These are phyloP conservation scores for Drosophila asahinai DNA, from an alignment of 1,140 invertebrate species.

Conservation along the genomic window DNA sequence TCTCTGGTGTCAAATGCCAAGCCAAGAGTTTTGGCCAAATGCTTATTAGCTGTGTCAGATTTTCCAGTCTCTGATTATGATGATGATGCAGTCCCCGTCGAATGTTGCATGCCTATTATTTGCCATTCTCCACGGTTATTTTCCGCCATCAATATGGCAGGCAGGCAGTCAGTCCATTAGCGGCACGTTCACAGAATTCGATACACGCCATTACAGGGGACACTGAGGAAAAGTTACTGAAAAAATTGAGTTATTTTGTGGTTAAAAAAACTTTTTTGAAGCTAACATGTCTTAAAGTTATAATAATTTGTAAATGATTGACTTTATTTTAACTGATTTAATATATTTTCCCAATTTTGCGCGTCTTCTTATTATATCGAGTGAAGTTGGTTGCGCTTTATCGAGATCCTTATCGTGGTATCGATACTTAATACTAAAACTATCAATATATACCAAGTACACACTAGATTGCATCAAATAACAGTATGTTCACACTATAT, in stretches of 20 bases:
- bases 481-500: no score
- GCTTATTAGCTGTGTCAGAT: conserved; percentile 52
- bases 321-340: no score
- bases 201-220: conserved; percentile 23
- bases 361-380: no score
- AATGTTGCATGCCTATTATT: conserved; percentile 55
- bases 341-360: no score
- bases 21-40: conserved; percentile 25
- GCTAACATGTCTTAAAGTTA: no score
- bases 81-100: conserved; percentile 39
- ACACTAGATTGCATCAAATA: no score
- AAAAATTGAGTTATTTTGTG: not conserved
- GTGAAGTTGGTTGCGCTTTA: no score
- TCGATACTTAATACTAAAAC: no score
- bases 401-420: no score
- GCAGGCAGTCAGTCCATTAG: conserved; percentile 51
- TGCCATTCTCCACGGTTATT: conserved; percentile 36
- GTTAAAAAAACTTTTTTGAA: not conserved
- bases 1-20: conserved; percentile 31
- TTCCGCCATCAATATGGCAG: conserved; percentile 53
- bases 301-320: no score
- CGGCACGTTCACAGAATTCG: conserved; percentile 38
- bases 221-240: not conserved
- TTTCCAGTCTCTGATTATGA: conserved; percentile 26
- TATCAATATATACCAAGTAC: no score